Evolutionary conservation across 1,140 invertebrate species (phyloP), one percentile per base, ranked within the genome.

Genomic region (Cephus cinctus): DNA sequence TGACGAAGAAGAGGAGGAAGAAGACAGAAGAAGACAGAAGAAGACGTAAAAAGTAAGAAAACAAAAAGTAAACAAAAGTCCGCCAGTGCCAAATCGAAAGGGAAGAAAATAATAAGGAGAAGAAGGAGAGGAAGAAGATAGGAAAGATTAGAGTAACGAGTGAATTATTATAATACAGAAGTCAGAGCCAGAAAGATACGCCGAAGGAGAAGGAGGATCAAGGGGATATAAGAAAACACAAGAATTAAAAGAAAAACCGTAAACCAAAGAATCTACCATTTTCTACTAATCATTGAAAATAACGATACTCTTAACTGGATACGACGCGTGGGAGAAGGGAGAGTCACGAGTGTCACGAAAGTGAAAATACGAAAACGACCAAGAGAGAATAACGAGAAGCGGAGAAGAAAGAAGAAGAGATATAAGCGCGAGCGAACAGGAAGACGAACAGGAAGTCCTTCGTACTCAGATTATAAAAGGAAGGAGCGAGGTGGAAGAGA

Each of bases 241-340:
- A 30, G 30, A 41, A 45, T 35, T 20, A 47, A 40, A 50, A 38
- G 44, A 44, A 54, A 57, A 52, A 73, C 71, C 70, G 49, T 63
- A 76, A 68, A 75, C 74, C 74, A 77, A 77, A 77, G 73, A 77
- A 71, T 69, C 52, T 66, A 75, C 75, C 74, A 77, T 77, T 77
- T 73, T 73, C 63, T 73, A 73, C 67, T 68, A 68, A 69, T 68
- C 62, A 63, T 59, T 67, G 60, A 65, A 60, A 63, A 35, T 60
- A 57, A 54, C 45, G 38, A 62, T 61, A 64, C 51, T 59, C 55
- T 54, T 43, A 51, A 53, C 43, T 52, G 50, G 59, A 51, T 51
- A 50, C 55, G 52, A 58, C 53, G 56, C 48, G 55, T 9, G 47
- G 49, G 30, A 27, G 18, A 48, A 47, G 45, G 35, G 40, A 35